Conservation (phyloP, 2,888 invertebrate genomes). For the Odontomyia ornata region DNA sequence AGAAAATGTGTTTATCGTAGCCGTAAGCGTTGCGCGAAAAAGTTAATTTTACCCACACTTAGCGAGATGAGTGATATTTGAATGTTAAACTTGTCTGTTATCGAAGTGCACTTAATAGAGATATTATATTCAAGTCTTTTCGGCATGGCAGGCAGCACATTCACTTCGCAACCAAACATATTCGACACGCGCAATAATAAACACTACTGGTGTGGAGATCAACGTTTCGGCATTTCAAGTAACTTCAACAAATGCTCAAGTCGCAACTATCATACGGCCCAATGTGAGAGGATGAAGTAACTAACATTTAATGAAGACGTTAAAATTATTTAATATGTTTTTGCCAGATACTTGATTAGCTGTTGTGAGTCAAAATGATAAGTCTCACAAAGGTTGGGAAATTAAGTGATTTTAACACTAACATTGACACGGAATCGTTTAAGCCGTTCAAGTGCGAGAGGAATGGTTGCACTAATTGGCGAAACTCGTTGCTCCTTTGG, state of each 20-base stretch:
- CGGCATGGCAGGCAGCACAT: neutral
- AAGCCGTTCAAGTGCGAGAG: neutral
- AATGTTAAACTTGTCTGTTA: too few relatives aligned
- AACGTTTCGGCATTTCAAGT: neutral
- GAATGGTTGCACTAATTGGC: neutral
- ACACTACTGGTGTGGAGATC: neutral
- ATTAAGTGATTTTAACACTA: neutral
- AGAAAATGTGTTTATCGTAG: neutral
- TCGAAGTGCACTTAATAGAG: too few relatives aligned
- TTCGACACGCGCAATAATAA: neutral
- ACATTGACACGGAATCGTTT: constrained; percentile 17
- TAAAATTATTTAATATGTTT: constrained; percentile 4
- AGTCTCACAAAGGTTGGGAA: neutral
- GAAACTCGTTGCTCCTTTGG: neutral
- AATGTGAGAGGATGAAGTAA: constrained; percentile 4
- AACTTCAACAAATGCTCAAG: neutral
- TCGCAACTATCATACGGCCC: neutral
- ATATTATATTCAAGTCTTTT: neutral
- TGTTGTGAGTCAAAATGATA: neutral
- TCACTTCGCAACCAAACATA: neutral
- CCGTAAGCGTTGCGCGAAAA: neutral
- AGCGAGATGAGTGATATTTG: too few relatives aligned
- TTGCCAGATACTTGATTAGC: neutral
- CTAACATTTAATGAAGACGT: neutral
- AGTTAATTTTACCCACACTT: too few relatives aligned